Base-by-base conservation (phyloP, 2,888 invertebrate species). In the Acholoe squamosa region DNA sequence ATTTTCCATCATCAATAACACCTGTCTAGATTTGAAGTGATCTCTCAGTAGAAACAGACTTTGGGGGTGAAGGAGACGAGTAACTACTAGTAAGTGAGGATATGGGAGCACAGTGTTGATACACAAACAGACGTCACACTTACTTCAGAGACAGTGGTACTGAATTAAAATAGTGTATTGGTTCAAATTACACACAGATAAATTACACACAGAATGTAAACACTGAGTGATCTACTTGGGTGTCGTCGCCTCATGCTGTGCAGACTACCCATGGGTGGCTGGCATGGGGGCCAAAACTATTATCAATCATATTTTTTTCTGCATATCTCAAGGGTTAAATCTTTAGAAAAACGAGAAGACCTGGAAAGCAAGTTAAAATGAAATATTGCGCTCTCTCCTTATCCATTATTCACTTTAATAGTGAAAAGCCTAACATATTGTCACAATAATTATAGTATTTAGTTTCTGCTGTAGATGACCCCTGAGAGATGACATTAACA, bases 141-240 rank as follows among this genome's bases (percentile, higher is more conserved):
- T 3, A n/a, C 61, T 3, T n/a, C 22, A 19, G 54, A 19, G 54
- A 10, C 54, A 61, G 61, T n/a, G 22, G 61, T n/a, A n/a, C 19
- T 14, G 7, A 71, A 5, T 5, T 71, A 28, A 19, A 71, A 71
- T 5, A 28, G 25, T 71, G 25, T 71, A 71, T n/a, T 28, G 25
- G 71, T 5, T 3, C 0, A 71, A 71, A 71, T 71, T n/a, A 28
- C 31, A 25, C 25, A 28, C 31, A 28, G 71, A 25, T 3, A 71
- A 71, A 71, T 71, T n/a, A 28, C 31, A 25, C 25, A 28, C 31
- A 28, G 71, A 71, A 71, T 71, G 25, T 28, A 71, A 71, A 71
- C 71, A 28, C 25, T 71, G 71, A 28, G 71, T 71, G 71, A 71
- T n/a, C 28, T 28, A 71, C 71, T 71, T 71, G 7, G 71, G 71